A percentile compares a stretch with the other conserved stretches of the same genome.
Evolutionary conservation across 2,113 vertebrate species (phyloP).

Genomic region (Sitta europaea): DNA sequence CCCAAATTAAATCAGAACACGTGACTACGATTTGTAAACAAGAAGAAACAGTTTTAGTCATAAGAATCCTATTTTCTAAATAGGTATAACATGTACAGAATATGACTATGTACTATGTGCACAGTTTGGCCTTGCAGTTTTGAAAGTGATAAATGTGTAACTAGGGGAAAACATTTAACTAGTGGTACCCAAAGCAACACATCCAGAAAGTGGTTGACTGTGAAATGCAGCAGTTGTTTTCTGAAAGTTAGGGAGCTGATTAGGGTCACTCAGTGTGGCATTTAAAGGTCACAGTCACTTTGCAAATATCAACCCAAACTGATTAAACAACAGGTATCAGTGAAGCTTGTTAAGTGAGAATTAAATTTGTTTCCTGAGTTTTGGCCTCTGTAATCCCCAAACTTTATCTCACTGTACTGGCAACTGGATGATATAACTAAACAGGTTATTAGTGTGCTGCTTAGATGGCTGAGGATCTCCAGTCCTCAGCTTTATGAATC

Average conservation of each 20-base stretch:
- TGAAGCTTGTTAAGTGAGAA: not conserved
- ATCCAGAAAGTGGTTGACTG: not conserved
- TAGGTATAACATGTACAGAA: not conserved
- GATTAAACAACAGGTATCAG: not conserved
- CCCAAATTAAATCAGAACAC: not conserved
- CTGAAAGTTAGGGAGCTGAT: not conserved
- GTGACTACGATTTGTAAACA: not conserved
- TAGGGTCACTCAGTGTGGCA: not conserved
- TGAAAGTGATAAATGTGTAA: not conserved
- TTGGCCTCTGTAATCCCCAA: not conserved
- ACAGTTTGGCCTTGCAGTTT: not conserved
- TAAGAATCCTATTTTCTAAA: not conserved
- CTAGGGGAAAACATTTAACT: not conserved
- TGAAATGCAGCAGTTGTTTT: not conserved
- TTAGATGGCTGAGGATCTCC: not conserved
- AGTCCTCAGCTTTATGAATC: not conserved
- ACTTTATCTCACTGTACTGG: not conserved
- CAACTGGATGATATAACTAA: not conserved
- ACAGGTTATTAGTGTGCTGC: not conserved
- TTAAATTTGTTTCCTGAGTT: not conserved
- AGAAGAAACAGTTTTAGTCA: not conserved
- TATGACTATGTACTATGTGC: not conserved
- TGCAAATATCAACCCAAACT: not conserved
- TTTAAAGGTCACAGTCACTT: not conserved
- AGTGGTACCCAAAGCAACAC: rapidly evolving